Evolutionary conservation across 2,113 vertebrate species (phyloP), one percentile per base, ranked within the genome.

Genomic region (Rhegmatorhina hoffmannsi): DNA sequence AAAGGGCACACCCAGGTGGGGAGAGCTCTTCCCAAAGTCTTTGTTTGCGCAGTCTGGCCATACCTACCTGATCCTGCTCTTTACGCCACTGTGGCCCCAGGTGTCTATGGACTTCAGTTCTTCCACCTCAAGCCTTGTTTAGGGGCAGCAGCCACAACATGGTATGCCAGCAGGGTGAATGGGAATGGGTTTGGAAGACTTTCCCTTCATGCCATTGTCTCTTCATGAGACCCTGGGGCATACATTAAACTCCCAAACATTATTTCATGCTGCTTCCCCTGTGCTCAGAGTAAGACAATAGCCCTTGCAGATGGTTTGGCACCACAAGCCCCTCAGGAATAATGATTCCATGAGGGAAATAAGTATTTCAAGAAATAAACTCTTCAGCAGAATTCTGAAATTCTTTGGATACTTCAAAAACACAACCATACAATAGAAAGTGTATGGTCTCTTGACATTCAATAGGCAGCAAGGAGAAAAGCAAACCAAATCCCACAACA

Each of bases 381-480:
- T 33, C 60, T 78, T 74, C 34, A 58, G 40, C 62, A 81, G 53
- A 86, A 60, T 69, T 84, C 68, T 64, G 83, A 75, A 78, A 89
- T 92, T 69, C 92, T 87, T 59, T 58, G 70, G 83, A 84, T 78
- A 87, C 66, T 92, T 94, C 89, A 88, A 84, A 73, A 46, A 46
- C 77, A 31, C 40, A 67, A 67, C 62, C 69, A n/a, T 70, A 63
- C 63, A 44, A 23, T 4, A 59, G 53, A 4, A 63, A 43, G 47
- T 74, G 36, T 56, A n/a, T 46, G 85, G 25, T 90, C 91, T 78
- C 58, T 69, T 92, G 85, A 79, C 88, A 87, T 60, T 83, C 31
- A 75, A 10, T 33, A 89, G 89, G 81, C 25, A 89, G 40, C 72
- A 88, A 33, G 38, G 26, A 89, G 74, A 75, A 89, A 86, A 92